These are phyloP conservation scores for Thecophora atra DNA, from an alignment of 2,888 invertebrate genomes.

Conservation along the genomic window DNA sequence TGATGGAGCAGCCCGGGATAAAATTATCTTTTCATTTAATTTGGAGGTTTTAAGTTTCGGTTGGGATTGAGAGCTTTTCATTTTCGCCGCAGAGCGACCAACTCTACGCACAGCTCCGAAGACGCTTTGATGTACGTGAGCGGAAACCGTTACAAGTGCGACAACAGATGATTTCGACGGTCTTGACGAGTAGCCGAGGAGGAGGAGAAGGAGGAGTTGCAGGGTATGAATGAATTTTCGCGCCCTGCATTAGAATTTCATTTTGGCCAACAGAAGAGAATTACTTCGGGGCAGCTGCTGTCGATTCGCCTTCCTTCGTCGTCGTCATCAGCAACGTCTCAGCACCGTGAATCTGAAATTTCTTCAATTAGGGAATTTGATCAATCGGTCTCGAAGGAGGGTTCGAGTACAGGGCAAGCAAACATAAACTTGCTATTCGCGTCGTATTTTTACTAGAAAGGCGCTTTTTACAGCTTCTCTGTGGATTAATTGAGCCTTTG, in stretches of 20 bases:
- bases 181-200: background rate
- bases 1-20: too few species aligned
- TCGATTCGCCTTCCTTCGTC: background rate
- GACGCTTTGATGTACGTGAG: conserved; percentile 55
- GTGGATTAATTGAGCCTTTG: too few species aligned
- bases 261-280: background rate
- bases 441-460: too few species aligned
- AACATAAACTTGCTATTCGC: too few species aligned
- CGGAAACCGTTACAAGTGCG: conserved; percentile 50
- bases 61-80: too few species aligned
- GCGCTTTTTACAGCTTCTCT: too few species aligned
- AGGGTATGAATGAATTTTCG: conserved; percentile 14
- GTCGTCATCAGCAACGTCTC: background rate
- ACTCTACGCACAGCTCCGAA: background rate
- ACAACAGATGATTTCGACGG: too few species aligned
- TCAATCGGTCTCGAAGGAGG: background rate
- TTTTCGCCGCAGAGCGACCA: background rate
- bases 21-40: conserved; percentile 31
- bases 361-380: conserved; percentile 32
- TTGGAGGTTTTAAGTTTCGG: too few species aligned
- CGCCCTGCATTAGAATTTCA: conserved; percentile 6
- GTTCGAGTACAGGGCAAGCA: too few species aligned
- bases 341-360: conserved; percentile 28
- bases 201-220: background rate
- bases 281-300: conserved; percentile 20